phyloP scores from a whole-genome alignment of 2,113 vertebrate genomes.

The Nothoprocta perdicaria region DNA sequence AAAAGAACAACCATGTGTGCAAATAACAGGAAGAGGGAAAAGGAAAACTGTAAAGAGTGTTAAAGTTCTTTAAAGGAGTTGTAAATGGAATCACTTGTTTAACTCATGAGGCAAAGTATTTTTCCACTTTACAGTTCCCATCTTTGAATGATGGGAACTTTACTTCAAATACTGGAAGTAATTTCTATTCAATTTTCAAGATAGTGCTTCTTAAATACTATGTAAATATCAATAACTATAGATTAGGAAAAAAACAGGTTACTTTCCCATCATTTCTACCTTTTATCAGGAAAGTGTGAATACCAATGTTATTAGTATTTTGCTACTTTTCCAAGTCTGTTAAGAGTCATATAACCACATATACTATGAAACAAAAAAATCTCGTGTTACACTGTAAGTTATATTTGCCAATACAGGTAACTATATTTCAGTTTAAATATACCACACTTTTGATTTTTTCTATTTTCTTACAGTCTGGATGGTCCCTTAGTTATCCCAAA shows the following conservation, averaged over 20 bases:
- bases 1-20: not conserved
- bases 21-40: not conserved
- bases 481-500: not conserved
- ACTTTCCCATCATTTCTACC: not conserved
- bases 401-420: not conserved
- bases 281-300: not conserved
- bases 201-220: not conserved
- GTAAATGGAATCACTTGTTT: not conserved
- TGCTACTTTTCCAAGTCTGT: not conserved
- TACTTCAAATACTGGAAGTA: accelerated
- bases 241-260: not conserved
- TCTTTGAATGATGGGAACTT: not conserved
- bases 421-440: not conserved
- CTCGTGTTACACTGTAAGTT: not conserved
- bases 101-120: not conserved
- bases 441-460: not conserved
- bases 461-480: not conserved
- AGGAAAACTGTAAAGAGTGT: not conserved
- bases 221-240: not conserved
- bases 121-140: not conserved
- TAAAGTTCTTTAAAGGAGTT: not conserved
- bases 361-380: not conserved
- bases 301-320: not conserved
- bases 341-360: accelerated
- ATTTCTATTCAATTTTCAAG: not conserved